Evolutionary conservation across 2,797 vertebrate species (phyloP).

Genomic region (Ambastaia sidthimunki): DNA sequence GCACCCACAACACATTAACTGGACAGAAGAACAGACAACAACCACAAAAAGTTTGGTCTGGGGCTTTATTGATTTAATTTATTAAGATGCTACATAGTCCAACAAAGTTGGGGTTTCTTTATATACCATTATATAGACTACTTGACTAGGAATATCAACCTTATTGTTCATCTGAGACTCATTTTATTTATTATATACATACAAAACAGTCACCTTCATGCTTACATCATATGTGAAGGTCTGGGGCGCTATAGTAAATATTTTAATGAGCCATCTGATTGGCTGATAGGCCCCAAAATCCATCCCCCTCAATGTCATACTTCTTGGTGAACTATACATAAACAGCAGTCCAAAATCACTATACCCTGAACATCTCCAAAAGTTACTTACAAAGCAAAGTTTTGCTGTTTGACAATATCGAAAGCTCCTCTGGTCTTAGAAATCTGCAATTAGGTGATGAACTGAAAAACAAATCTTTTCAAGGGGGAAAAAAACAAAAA

Average conservation of each 20-base stretch:
- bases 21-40: conserved; percentile 62
- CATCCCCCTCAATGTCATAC: conserved; percentile 41
- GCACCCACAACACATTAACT: neutral
- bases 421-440: conserved; percentile 58
- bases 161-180: conserved; percentile 75
- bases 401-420: conserved; percentile 44
- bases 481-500: conserved; percentile 33
- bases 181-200: conserved; percentile 85
- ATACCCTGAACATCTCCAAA: conserved; percentile 45
- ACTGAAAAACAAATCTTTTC: conserved; percentile 55
- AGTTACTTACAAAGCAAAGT: conserved; percentile 47
- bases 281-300: conserved; percentile 45
- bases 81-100: conserved; percentile 97
- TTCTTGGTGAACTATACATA: conserved; percentile 41
- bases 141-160: conserved; percentile 82
- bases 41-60: conserved; percentile 74
- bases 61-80: conserved; percentile 94
- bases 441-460: conserved; percentile 79
- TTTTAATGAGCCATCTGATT: conserved; percentile 37
- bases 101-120: conserved; percentile 87
- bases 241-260: conserved; percentile 70
- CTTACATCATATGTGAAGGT: conserved; percentile 78
- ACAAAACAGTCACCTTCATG: conserved; percentile 84
- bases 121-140: conserved; percentile 87
- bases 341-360: conserved; percentile 43